These are phyloP conservation scores for Helarctos malayanus DNA, from an alignment of 2,797 vertebrate species.

Conservation along the genomic window DNA sequence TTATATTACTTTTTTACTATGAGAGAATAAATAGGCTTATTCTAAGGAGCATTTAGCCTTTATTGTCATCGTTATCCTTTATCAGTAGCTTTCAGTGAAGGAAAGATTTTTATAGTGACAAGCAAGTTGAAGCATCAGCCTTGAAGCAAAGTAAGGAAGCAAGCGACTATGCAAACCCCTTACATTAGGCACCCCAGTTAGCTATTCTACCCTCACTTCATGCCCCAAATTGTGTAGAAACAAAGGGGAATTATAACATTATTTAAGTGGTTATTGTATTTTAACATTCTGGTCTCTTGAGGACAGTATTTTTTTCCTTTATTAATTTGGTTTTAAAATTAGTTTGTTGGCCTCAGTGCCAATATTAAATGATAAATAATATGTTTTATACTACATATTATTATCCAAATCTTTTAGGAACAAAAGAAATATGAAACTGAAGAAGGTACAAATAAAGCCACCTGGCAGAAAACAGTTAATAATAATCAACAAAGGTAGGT, in stretches of 20 bases:
- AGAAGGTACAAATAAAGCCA: slow-evolving; percentile 93
- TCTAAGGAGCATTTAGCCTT: background rate
- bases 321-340: slow-evolving; percentile 51
- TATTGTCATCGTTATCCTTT: background rate
- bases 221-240: background rate
- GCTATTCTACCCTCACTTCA: background rate
- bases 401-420: slow-evolving; percentile 91
- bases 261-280: background rate
- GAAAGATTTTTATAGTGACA: background rate
- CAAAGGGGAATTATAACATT: background rate
- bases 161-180: background rate
- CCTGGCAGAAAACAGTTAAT: slow-evolving; percentile 96
- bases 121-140: background rate
- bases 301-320: background rate
- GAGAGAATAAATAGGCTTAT: background rate
- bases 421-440: slow-evolving; percentile 96
- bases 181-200: background rate
- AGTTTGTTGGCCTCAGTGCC: background rate
- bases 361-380: slow-evolving; percentile 54
- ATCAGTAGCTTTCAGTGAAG: background rate
- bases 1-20: background rate
- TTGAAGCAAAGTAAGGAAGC: slow-evolving; percentile 7
- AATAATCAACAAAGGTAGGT: slow-evolving; percentile 95
- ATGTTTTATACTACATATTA: background rate
- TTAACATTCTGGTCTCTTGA: slow-evolving; percentile 12